These are phyloP conservation scores for Junonia oenone DNA, from an alignment of 2,888 invertebrate genomes.

Conservation along the genomic window DNA sequence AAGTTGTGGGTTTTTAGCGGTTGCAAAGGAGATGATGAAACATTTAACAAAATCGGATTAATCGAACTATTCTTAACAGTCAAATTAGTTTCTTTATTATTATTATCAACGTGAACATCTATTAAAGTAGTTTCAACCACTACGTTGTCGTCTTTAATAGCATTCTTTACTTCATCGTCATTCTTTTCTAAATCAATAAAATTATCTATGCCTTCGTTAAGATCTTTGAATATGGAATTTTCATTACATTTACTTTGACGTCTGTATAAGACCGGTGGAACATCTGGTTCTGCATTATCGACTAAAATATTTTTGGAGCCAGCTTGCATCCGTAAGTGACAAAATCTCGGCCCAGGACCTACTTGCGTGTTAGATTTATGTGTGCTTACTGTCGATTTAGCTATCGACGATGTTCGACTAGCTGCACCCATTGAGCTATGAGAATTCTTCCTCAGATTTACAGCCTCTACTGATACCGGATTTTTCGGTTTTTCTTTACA, in stretches of 20 bases:
- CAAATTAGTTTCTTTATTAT: conserved; percentile 54
- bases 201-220: conserved; percentile 61
- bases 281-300: conserved; percentile 86
- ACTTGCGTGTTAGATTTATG: conserved; percentile 72
- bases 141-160: conserved; percentile 51
- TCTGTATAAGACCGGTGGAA: conserved; percentile 86
- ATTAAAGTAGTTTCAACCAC: conserved; percentile 69
- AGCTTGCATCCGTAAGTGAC: conserved; percentile 86
- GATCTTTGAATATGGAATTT: conserved; percentile 66
- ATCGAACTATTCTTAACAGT: conserved; percentile 50
- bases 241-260: conserved; percentile 76
- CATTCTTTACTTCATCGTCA: conserved; percentile 44
- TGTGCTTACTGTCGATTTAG: conserved; percentile 72
- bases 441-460: conserved; percentile 57
- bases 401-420: conserved; percentile 69
- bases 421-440: conserved; percentile 68
- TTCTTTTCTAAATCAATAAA: conserved; percentile 58
- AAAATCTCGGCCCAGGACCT: conserved; percentile 85
- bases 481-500: conserved; percentile 48
- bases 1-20: conserved; percentile 71
- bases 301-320: conserved; percentile 89
- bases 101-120: conserved; percentile 69
- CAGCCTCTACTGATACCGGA: conserved; percentile 46
- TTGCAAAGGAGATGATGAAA: conserved; percentile 69
- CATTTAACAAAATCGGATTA: conserved; percentile 66